These are phyloP conservation scores for Drosophila diplacantha DNA, from an alignment of 2,888 invertebrate species.

Conservation along the genomic window DNA sequence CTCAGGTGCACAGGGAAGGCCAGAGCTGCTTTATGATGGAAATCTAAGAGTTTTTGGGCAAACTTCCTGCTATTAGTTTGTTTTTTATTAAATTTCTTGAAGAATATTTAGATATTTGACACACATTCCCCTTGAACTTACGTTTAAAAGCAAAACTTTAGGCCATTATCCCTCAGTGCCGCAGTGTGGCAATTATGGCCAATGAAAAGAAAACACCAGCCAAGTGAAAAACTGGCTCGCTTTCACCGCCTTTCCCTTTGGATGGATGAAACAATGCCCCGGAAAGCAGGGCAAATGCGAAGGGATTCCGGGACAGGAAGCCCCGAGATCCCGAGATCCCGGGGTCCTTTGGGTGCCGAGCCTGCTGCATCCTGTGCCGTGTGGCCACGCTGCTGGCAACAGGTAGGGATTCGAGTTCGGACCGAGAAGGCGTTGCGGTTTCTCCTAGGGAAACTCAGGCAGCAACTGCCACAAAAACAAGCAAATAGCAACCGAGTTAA, in stretches of 20 bases:
- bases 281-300: conserved; percentile 10
- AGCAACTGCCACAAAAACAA: neutral
- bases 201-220: conserved; percentile 35
- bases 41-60: too few relatives aligned
- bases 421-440: neutral
- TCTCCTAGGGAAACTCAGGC: neutral
- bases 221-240: conserved; percentile 22
- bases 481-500: neutral
- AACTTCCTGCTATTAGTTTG: too few relatives aligned
- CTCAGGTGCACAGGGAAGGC: neutral
- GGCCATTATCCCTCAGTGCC: neutral
- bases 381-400: conserved; percentile 24
- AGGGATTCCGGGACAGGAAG: conserved; percentile 10
- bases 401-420: conserved; percentile 14
- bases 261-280: conserved; percentile 21
- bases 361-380: conserved; percentile 12
- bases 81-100: neutral
- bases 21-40: too few relatives aligned
- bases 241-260: conserved; percentile 20
- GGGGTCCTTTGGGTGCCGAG: neutral
- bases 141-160: neutral
- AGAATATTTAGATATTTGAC: fast-evolving
- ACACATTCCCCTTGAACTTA: neutral
- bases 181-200: conserved; percentile 20
- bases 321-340: conserved; percentile 7